These are phyloP conservation scores for Trachops cirrhosus DNA, from an alignment of 2,797 vertebrate genomes.

Conservation along the genomic window DNA sequence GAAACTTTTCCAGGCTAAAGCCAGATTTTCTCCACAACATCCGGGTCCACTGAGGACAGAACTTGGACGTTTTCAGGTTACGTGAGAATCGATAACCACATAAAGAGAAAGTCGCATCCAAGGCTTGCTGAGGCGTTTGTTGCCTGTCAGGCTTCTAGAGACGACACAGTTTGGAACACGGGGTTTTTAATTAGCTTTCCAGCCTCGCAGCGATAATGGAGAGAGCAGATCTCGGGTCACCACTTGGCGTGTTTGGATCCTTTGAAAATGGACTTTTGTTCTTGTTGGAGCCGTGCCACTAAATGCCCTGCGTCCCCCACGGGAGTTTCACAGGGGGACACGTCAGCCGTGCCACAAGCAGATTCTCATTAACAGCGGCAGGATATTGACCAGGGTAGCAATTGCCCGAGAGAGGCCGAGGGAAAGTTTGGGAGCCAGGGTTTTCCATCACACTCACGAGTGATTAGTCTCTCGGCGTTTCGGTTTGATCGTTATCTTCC, in stretches of 20 bases:
- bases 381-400: conserved; percentile 55
- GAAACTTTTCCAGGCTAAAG: conserved; percentile 16
- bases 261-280: conserved; percentile 70
- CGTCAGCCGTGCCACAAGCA: conserved; percentile 18
- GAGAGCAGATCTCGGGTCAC: conserved; percentile 45
- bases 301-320: background rate
- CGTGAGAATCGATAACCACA: conserved; percentile 45
- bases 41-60: background rate
- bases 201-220: conserved; percentile 44
- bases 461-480: background rate
- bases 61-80: background rate
- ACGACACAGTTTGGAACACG: background rate
- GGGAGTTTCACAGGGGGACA: conserved; percentile 25
- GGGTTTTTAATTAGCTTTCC: conserved; percentile 68
- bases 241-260: conserved; percentile 19
- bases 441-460: conserved; percentile 20
- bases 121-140: background rate
- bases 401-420: background rate
- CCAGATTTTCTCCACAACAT: background rate
- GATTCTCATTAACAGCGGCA: conserved; percentile 56
- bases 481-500: background rate
- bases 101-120: background rate
- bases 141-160: background rate
- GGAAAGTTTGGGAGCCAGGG: conserved; percentile 12
- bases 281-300: background rate